Base-by-base conservation (phyloP, 2,888 invertebrate species). In the Heliothis peltigera region DNA sequence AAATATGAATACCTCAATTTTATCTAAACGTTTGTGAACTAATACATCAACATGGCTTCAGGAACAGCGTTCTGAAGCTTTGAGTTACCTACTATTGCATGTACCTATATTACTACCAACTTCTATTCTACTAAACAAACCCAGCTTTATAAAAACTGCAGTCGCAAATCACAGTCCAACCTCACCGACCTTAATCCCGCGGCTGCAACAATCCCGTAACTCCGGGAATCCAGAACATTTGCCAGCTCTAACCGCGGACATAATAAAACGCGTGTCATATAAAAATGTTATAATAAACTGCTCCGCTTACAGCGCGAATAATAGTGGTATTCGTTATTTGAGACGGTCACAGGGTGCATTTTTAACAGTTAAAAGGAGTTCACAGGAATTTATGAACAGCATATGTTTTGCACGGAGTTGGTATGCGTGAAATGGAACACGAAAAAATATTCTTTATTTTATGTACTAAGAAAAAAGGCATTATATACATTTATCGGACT, bases 251-350 rank as follows among this genome's bases (percentile, higher is more conserved):
- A 64, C 73, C 71, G 28, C 28, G 64, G 48, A 54, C 68, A 79
- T 75, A 78, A 78, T 80, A 67, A 78, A 80, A 66, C 58, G 71
- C 57, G 48, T 65, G 57, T 60, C 63, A 73, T 75, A 78, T 75
- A 78, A 80, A 75, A 73, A 67, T 80, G 64, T 58, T 61, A 49
- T 74, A 64, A 78, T 78, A 78, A 68, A 78, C 63, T 69, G 64
- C 47, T 39, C 18, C 72, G 54, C 52, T 72, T 72, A 69, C 60
- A 47, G 44, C 15, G 53, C 61, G 59, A 66, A 71, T 78, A 78
- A 73, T 73, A 64, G 64, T 54, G 47, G 54, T 60, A 71, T 75
- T 64, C 73, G 64, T 70, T 69, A 67, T 80, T 53, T 48, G 51
- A 42, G 54, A 53, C 55, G 59, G 56, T 58, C 63, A 64, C 68